Conservation (phyloP, 2,113 vertebrate genomes). For the Agapornis roseicollis region DNA sequence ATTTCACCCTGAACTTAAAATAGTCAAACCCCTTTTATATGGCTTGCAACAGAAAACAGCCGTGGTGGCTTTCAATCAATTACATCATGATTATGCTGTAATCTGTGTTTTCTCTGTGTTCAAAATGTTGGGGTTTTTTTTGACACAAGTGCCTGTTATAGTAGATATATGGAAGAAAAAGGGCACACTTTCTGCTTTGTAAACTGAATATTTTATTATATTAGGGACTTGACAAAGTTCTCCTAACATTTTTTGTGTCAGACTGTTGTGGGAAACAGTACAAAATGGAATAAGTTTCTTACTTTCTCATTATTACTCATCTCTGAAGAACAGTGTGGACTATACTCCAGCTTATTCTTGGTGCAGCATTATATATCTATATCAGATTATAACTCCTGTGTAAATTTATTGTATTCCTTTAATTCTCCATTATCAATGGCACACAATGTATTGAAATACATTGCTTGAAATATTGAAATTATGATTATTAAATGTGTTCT, state of each 20-base stretch:
- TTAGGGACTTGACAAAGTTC: constrained; percentile 26
- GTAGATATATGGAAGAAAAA: constrained; percentile 35
- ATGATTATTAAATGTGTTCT: background rate
- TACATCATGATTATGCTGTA: constrained; percentile 44
- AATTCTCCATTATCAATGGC: background rate
- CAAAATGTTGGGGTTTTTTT: constrained; percentile 38
- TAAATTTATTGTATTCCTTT: background rate
- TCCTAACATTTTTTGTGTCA: constrained; percentile 34
- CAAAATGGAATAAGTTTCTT: constrained; percentile 8
- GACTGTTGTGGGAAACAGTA: constrained; percentile 26
- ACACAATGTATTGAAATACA: background rate
- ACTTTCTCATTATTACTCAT: constrained; percentile 31
- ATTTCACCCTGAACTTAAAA: constrained; percentile 46
- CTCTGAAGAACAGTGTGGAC: background rate
- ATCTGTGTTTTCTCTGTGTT: constrained; percentile 52
- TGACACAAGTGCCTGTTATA: constrained; percentile 29
- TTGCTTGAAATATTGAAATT: background rate
- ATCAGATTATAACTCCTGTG: background rate
- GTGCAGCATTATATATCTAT: background rate
- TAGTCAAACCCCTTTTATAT: constrained; percentile 25
- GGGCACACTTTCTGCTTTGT: constrained; percentile 28
- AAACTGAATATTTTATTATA: constrained; percentile 50
- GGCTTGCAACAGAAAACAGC: constrained; percentile 39
- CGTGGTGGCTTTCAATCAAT: constrained; percentile 47
- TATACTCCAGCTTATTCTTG: background rate